These are phyloP conservation scores for Eulithis prunata DNA, from an alignment of 2,888 invertebrate genomes.

Conservation along the genomic window DNA sequence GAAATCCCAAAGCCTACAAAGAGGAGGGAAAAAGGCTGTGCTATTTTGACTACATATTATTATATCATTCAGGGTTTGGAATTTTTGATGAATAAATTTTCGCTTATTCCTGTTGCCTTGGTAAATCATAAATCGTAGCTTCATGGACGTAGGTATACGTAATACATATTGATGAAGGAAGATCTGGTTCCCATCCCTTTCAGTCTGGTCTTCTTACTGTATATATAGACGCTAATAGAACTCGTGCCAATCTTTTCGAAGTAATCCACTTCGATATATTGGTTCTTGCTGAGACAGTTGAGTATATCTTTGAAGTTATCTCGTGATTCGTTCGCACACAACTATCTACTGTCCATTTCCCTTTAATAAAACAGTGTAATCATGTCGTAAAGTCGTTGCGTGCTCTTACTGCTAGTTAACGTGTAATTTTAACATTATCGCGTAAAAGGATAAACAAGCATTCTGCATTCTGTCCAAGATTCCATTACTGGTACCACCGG, in stretches of 20 bases:
- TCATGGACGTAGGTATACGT: too few species aligned
- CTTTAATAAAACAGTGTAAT: conserved; percentile 38
- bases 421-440: conserved; percentile 64
- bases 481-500: conserved; percentile 30
- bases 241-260: not conserved
- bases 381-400: conserved; percentile 37
- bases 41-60: too few species aligned
- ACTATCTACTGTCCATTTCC: conserved; percentile 39
- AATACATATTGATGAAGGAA: too few species aligned
- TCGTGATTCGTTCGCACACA: conserved; percentile 6
- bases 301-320: conserved; percentile 12
- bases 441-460: conserved; percentile 53
- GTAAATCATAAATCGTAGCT: too few species aligned
- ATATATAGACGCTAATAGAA: too few species aligned
- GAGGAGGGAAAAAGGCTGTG: too few species aligned
- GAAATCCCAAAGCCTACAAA: too few species aligned
- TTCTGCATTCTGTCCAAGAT: conserved; percentile 46
- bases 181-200: too few species aligned
- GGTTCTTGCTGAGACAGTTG: not conserved
- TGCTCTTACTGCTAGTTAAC: conserved; percentile 47
- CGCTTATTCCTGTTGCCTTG: too few species aligned
- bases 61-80: too few species aligned
- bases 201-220: too few species aligned
- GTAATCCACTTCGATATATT: not conserved
- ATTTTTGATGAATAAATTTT: too few species aligned